Evolutionary conservation across 1,140 invertebrate species (phyloP), one percentile per base, ranked within the genome.

Genomic region (Hycleus cichorii): DNA sequence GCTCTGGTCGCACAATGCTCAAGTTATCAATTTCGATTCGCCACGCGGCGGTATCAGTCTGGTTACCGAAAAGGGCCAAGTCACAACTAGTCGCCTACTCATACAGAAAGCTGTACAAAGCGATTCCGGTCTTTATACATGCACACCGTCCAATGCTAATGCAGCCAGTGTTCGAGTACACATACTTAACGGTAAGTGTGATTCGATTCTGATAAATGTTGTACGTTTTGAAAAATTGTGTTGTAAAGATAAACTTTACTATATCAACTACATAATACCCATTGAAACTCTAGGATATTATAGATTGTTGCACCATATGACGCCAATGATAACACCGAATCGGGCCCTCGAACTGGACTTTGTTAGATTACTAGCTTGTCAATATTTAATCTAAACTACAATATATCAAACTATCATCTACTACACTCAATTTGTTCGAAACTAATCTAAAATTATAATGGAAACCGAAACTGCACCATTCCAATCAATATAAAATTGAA

Each of bases 1-100:
- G 67, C 78, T 82, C 62, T 92, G 89, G 90, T 88, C 84, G 47
- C 89, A 91, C 70, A 87, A 91, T 74, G 81, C 82, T 57, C 81
- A 89, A 80, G 78, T 82, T 61, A 88, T 89, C 75, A 89, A 88
- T 76, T 89, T 88, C 69, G 87, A 89, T 75, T 88, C 86, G 57
- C 86, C 87, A 18, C 78, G 87, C 49, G 87, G 72, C 27, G 72
- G 72, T 24, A 89, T 89, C 72, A 88, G 85, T 59, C 75, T 91
- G 60, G 83, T 90, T 51, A 89, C 88, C 3, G 88, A 90, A 72
- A 90, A 89, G 71, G 87, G 87, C 45, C 77, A 82, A 40, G 81
- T 85, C 50, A 91, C 89, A 60, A 88, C 85, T 26, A 91, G 88
- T 69, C 81, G 87, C 43, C 79, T 91, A 11, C 77, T 90, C 43